Conservation (phyloP, 2,797 vertebrate genomes). For the Vireo griseus region DNA sequence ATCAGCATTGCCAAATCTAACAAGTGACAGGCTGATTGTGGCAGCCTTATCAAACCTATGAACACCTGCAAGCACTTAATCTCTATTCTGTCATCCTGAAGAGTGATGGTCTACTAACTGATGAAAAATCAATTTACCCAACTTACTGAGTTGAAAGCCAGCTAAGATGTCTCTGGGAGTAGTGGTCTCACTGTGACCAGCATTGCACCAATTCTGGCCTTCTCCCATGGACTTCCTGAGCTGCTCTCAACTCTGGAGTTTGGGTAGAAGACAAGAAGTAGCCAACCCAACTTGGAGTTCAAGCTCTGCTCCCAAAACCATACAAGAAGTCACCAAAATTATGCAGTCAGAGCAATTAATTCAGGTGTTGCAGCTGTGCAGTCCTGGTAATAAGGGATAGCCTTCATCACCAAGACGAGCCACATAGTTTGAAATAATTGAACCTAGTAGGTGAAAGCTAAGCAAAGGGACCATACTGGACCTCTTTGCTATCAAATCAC, state of each 20-base stretch:
- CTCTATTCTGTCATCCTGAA: not conserved
- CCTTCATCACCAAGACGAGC: not conserved
- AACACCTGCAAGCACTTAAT: not conserved
- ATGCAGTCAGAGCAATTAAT: not conserved
- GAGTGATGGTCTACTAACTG: not conserved
- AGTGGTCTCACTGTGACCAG: not conserved
- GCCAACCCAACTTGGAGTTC: not conserved
- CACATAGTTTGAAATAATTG: not conserved
- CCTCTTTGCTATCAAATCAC: not conserved
- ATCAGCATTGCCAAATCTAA: not conserved
- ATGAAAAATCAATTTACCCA: not conserved
- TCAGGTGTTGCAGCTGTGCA: not conserved
- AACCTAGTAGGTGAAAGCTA: not conserved
- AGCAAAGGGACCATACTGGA: not conserved
- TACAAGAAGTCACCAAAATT: not conserved
- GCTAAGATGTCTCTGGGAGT: not conserved
- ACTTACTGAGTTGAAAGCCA: not conserved
- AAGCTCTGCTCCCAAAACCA: not conserved
- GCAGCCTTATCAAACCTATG: not conserved
- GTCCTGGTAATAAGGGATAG: not conserved
- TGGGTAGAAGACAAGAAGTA: not conserved
- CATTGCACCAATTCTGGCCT: not conserved
- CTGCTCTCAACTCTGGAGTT: not conserved
- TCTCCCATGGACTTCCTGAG: not conserved
- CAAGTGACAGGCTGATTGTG: not conserved